Evolutionary conservation across 2,113 vertebrate species (phyloP), one percentile per base, ranked within the genome.

Genomic region (Sturnus vulgaris): DNA sequence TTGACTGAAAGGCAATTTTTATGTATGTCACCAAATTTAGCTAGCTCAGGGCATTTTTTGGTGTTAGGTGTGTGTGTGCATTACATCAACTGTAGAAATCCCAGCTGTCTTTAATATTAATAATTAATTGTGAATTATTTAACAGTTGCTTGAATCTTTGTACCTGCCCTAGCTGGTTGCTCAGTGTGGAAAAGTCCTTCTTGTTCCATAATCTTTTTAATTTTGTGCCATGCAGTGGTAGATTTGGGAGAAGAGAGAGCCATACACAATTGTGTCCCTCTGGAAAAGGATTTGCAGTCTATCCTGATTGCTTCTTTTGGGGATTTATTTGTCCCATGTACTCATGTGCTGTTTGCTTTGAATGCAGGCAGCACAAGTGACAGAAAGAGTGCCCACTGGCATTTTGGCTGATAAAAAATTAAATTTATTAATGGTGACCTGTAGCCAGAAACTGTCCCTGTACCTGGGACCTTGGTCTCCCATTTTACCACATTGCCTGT

Each of bases 1-100:
- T 89, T 80, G 56, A 86, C 60, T 86, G 53, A 86, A 91, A 93
- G 80, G 11, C 9, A 69, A 3, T 75, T 85, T 93, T 90, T 22
- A 39, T 23, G 12, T 76, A 55, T 52, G 56, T 94, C 76, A 82
- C 60, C 19, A 63, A 77, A 61, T 64, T 47, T 63, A 77, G 44
- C 78, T 84, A 31, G 46, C 88, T 93, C 11, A 23, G 76, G 78
- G 49, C 37, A 13, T 12, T 4, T 80, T 76, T 90, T 52, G 46
- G 8, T 64, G 31, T 86, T 76, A 79, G 64, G 56, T 56, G 53
- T 76, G 18, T 73, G 71, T 80, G 28, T 25, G 20, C 12, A 30
- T 69, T 59, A 27, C 1, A 7, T 23, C 49, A 77, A 35, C 68
- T 68, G 47, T 18, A 56, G 37, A 90, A 92, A 21, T n/a, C 40